Percentiles rank a stretch among this genome's conserved stretches.
Evolutionary conservation across 2,113 vertebrate species (phyloP).

Genomic region (Rhea americana): DNA sequence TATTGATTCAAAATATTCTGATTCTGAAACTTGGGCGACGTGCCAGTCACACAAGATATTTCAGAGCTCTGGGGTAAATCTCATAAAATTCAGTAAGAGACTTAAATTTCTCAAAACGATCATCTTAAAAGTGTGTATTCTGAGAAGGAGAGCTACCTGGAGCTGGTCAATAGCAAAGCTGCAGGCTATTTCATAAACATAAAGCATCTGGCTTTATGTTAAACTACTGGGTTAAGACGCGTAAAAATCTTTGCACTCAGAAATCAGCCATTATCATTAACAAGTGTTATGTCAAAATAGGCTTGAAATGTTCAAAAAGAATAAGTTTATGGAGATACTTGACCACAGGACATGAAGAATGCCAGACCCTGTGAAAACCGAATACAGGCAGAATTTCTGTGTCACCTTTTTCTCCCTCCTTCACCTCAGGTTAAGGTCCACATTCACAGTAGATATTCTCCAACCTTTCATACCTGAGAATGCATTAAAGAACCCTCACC

Average conservation of each 20-base stretch:
- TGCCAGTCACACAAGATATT: not conserved
- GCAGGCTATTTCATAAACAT: not conserved
- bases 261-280: not conserved
- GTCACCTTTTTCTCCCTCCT: not conserved
- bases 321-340: not conserved
- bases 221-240: not conserved
- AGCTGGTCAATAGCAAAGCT: not conserved
- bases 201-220: not conserved
- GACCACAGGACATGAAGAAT: not conserved
- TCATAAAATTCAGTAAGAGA: not conserved
- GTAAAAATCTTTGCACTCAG: not conserved
- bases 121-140: not conserved
- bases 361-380: not conserved
- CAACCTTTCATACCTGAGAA: not conserved
- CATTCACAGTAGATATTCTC: not conserved
- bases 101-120: not conserved
- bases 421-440: not conserved
- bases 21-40: not conserved
- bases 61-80: not conserved
- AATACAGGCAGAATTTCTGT: not conserved
- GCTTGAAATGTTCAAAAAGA: not conserved
- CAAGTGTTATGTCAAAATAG: not conserved
- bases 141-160: not conserved
- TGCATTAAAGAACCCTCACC: fast-evolving
- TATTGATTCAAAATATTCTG: not conserved